Percentiles rank a stretch among this genome's conserved stretches.
Evolutionary conservation across 2,113 vertebrate genomes (phyloP).

Genomic region (Rhegmatorhina hoffmannsi): DNA sequence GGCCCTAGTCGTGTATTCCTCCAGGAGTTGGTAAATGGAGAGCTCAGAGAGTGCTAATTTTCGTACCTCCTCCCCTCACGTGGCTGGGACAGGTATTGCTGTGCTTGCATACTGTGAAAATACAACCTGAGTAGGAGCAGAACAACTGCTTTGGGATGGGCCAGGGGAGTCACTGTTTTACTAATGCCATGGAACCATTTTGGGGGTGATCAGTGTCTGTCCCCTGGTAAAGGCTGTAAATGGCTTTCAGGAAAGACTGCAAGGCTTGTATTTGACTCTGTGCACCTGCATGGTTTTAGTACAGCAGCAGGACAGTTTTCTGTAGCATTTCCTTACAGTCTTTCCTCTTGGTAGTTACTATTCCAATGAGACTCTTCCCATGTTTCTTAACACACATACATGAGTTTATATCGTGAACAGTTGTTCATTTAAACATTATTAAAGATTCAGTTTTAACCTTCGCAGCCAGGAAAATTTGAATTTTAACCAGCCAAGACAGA

Average conservation of each 20-base stretch:
- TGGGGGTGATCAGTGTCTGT: background rate
- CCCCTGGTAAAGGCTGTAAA: background rate
- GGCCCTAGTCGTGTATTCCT: fast-evolving
- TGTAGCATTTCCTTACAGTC: background rate
- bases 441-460: background rate
- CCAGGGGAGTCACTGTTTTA: background rate
- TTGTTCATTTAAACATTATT: background rate
- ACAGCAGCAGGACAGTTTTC: background rate
- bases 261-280: background rate
- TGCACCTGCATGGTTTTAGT: background rate
- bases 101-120: background rate
- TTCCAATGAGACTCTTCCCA: background rate
- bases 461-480: background rate
- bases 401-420: background rate
- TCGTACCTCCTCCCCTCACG: background rate
- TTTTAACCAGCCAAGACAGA: background rate
- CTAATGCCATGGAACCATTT: fast-evolving
- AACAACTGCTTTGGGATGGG: fast-evolving
- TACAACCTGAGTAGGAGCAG: background rate
- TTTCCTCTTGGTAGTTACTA: background rate
- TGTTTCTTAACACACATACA: background rate
- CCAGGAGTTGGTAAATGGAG: background rate
- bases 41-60: background rate
- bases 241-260: background rate
- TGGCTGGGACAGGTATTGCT: background rate